phyloP scores from a whole-genome alignment of 2,797 vertebrate genomes.

The Neopelma chrysocephalum region DNA sequence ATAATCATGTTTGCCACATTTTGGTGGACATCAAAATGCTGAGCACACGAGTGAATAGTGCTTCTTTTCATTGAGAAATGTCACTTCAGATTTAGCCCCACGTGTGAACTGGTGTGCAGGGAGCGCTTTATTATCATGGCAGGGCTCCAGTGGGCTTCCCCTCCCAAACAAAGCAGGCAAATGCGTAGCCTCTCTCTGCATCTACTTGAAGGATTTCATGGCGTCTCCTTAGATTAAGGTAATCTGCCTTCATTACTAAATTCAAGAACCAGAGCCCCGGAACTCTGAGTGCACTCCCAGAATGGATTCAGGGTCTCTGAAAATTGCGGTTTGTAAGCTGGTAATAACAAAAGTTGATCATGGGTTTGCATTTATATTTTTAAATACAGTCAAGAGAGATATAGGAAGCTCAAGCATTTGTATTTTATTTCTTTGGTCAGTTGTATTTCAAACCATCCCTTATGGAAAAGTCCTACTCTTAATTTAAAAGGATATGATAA shows the following conservation, averaged over 20 bases:
- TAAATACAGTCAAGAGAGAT: neutral
- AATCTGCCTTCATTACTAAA: slow-evolving; percentile 58
- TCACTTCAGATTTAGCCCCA: slow-evolving; percentile 45
- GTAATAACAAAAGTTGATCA: neutral
- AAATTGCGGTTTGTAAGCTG: neutral
- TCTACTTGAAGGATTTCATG: slow-evolving; percentile 54
- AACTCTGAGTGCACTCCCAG: neutral
- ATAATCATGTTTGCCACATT: slow-evolving; percentile 31
- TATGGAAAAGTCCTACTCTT: neutral
- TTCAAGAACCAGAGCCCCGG: neutral
- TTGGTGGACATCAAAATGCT: slow-evolving; percentile 21
- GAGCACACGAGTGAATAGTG: slow-evolving; percentile 2
- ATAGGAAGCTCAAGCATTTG: neutral
- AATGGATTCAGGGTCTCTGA: neutral
- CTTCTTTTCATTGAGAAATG: slow-evolving; percentile 44
- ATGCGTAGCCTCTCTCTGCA: neutral
- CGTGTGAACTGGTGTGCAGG: neutral
- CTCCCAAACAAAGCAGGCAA: slow-evolving; percentile 15
- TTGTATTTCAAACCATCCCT: neutral
- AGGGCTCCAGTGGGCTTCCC: slow-evolving; percentile 32
- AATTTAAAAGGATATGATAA: neutral
- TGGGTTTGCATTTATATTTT: neutral
- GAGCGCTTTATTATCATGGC: neutral
- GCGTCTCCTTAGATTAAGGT: slow-evolving; percentile 63
- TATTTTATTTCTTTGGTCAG: neutral